phyloP scores from a whole-genome alignment of 2,888 invertebrate genomes.

The Glaucopsyche alexis region DNA sequence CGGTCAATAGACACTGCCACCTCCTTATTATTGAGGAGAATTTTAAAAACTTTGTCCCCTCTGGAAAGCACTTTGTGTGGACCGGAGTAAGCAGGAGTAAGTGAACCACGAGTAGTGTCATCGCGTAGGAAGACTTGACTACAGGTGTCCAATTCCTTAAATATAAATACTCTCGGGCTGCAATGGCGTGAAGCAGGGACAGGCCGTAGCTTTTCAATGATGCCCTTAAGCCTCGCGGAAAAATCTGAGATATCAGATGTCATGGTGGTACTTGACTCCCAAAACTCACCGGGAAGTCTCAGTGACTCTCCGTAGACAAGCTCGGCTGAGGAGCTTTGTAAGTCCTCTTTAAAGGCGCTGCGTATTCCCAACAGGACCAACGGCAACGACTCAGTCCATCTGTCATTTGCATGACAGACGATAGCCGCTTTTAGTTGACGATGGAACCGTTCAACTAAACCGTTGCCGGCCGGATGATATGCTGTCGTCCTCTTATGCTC shows the following conservation, averaged over 20 bases:
- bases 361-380: background rate
- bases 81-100: background rate
- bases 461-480: conserved; percentile 33
- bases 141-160: background rate
- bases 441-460: conserved; percentile 34
- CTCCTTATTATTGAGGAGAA: conserved; percentile 30
- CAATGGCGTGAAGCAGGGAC: background rate
- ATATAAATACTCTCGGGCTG: background rate
- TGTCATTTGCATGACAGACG: conserved; percentile 32
- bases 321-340: background rate
- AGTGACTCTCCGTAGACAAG: background rate
- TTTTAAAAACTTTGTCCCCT: conserved; percentile 3
- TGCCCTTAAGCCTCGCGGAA: too few relatives aligned
- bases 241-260: background rate
- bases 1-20: conserved; percentile 39
- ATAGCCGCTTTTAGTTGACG: conserved; percentile 35
- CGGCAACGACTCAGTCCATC: conserved; percentile 39
- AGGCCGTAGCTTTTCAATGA: conserved; percentile 27
- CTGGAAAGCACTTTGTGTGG: background rate
- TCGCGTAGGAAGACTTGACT: background rate
- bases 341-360: background rate
- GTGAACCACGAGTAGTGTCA: conserved; percentile 19
- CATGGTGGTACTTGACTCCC: background rate
- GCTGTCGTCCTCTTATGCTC: conserved; percentile 41
- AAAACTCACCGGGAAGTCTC: background rate